These are phyloP conservation scores for Andrena minutula DNA, from an alignment of 2,888 invertebrate species.

Conservation along the genomic window DNA sequence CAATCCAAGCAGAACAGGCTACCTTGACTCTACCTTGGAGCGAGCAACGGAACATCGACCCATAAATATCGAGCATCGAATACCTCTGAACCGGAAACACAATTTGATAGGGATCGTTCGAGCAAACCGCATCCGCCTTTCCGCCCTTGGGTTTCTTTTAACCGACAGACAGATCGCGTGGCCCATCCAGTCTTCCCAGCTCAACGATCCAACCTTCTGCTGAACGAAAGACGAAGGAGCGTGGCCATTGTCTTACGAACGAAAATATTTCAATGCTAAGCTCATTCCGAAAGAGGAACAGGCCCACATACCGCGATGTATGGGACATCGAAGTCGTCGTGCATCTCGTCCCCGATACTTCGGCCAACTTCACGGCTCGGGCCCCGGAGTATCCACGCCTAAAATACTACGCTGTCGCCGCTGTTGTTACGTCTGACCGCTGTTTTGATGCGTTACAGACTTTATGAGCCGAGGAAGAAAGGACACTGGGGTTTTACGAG, in stretches of 20 bases:
- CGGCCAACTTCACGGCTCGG: slow-evolving; percentile 2
- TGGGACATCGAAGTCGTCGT: slow-evolving; percentile 1
- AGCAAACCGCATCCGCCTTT: slow-evolving; percentile 21
- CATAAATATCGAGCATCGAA: slow-evolving; percentile 60
- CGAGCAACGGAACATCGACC: slow-evolving; percentile 23
- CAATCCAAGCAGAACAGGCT: slow-evolving; percentile 8
- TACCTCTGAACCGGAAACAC: slow-evolving; percentile 39
- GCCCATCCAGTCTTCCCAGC: not conserved
- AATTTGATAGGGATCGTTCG: slow-evolving; percentile 31
- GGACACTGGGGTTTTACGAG: slow-evolving; percentile 37
- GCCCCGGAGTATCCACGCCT: slow-evolving; percentile 8
- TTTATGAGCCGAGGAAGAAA: slow-evolving; percentile 45
- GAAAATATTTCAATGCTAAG: not conserved
- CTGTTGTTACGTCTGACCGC: slow-evolving; percentile 25
- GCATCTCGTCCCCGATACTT: slow-evolving; percentile 16
- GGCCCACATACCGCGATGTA: not conserved
- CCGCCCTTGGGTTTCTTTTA: slow-evolving; percentile 2
- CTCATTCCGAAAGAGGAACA: slow-evolving; percentile 3
- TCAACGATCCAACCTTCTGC: not conserved
- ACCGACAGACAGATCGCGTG: slow-evolving; percentile 2
- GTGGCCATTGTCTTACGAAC: not conserved
- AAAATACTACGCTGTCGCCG: slow-evolving; percentile 42
- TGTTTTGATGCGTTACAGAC: slow-evolving; percentile 27
- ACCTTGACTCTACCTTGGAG: not conserved
- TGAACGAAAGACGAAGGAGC: not conserved